Evolutionary conservation across 2,113 vertebrate genomes (phyloP).

Genomic region (Esox niger): DNA sequence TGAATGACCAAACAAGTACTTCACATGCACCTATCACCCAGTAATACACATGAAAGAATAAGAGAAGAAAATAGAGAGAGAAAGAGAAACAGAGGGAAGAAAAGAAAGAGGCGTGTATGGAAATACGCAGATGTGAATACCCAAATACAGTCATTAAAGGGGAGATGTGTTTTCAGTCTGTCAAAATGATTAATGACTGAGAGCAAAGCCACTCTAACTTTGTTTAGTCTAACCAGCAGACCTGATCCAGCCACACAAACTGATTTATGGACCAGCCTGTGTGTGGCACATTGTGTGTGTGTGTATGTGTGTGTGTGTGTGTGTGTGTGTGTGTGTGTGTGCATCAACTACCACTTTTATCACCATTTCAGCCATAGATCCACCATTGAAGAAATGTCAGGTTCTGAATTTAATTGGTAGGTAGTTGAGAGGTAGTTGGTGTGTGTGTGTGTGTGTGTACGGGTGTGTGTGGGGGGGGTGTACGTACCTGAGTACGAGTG

Average conservation of each 20-base stretch:
- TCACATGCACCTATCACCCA: too few relatives aligned
- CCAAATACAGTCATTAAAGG: slow-evolving; percentile 99
- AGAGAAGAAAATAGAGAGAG: slow-evolving; percentile 2
- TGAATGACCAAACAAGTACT: too few relatives aligned
- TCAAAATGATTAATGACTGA: slow-evolving; percentile 98
- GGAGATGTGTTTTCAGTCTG: slow-evolving; percentile 99
- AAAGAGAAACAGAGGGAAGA: slow-evolving; percentile 23
- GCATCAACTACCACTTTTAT: too few relatives aligned
- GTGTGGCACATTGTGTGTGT: slow-evolving; percentile 65
- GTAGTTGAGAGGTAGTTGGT: too few relatives aligned
- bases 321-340: slow-evolving; percentile 3
- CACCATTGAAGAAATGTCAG: too few relatives aligned
- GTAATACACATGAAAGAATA: neutral
- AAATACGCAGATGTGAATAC: slow-evolving; percentile 90
- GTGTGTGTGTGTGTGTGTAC: slow-evolving; percentile 32
- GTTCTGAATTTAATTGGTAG: too few relatives aligned
- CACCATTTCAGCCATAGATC: too few relatives aligned
- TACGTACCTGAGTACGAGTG: too few relatives aligned
- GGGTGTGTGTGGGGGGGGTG: neutral
- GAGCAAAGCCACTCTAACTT: slow-evolving; percentile 91
- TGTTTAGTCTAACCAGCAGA: slow-evolving; percentile 99
- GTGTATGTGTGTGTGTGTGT: slow-evolving; percentile 13
- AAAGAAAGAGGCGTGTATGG: slow-evolving; percentile 52
- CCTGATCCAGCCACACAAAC: slow-evolving; percentile 79
- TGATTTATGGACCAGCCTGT: slow-evolving; percentile 85